These are phyloP conservation scores for Bergia puertoricense DNA, from an alignment of 92 coral and sea anemone species.

Conservation along the genomic window DNA sequence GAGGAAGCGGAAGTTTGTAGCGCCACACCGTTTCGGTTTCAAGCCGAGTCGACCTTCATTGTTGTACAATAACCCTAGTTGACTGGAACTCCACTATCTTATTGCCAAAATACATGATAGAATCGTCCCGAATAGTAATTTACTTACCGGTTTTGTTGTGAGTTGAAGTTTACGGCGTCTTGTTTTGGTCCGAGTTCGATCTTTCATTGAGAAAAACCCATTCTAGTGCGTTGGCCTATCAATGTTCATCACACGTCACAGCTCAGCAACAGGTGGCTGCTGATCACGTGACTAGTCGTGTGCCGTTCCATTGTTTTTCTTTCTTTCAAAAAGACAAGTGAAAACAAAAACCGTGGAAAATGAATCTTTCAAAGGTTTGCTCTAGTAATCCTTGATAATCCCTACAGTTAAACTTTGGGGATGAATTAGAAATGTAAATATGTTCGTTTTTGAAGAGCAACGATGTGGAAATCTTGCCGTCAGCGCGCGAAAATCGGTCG, in stretches of 20 bases:
- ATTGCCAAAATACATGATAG: background rate
- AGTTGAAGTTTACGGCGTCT: conserved; percentile 29
- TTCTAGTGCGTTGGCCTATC: background rate
- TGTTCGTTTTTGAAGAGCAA: background rate
- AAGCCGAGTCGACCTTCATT: background rate
- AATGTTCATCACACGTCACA: conserved; percentile 75
- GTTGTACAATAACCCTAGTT: background rate
- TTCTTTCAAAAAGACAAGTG: background rate
- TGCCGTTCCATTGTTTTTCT: conserved; percentile 28
- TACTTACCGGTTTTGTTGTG: conserved; percentile 40
- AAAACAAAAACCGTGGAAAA: conserved; percentile 9
- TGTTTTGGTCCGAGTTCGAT: conserved; percentile 36
- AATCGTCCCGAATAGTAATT: background rate
- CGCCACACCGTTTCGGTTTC: background rate
- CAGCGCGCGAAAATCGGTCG: background rate
- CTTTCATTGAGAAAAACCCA: conserved; percentile 30
- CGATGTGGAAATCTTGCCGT: background rate
- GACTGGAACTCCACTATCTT: background rate
- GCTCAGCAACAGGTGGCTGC: conserved; percentile 82
- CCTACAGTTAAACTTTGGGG: background rate
- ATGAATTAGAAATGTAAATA: conserved; percentile 16
- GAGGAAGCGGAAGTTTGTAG: background rate
- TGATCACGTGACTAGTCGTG: conserved; percentile 41
- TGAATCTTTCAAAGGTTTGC: conserved; percentile 15
- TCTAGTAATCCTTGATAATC: conserved; percentile 1